These are phyloP conservation scores for Ochropleura leucogaster DNA, from an alignment of 2,888 invertebrate genomes.

Conservation along the genomic window DNA sequence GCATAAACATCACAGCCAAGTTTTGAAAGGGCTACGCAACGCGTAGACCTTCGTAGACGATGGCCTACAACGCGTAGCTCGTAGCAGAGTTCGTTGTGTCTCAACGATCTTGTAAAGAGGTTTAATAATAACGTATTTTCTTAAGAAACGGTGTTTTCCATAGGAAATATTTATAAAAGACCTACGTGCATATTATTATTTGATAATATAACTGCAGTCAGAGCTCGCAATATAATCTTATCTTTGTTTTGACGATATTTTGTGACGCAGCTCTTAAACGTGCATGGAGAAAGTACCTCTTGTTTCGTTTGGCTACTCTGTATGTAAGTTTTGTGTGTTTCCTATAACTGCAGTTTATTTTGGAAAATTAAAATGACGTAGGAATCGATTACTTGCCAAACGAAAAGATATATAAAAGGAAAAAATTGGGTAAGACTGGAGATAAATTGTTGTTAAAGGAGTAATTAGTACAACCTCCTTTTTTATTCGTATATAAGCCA, in stretches of 20 bases:
- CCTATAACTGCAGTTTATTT: too few species aligned
- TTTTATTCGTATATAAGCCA: too few species aligned
- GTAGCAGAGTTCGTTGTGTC: constrained; percentile 26
- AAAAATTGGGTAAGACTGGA: too few species aligned
- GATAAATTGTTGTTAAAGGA: too few species aligned
- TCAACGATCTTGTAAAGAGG: not conserved
- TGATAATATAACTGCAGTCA: constrained; percentile 12
- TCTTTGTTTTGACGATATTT: constrained; percentile 54
- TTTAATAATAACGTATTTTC: not conserved
- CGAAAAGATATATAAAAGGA: too few species aligned
- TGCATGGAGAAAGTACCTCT: constrained; percentile 10
- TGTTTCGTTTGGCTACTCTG: not conserved
- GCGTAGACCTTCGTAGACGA: constrained; percentile 17
- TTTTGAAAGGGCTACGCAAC: not conserved
- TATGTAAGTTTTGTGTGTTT: too few species aligned
- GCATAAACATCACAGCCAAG: not conserved
- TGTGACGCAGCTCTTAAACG: constrained; percentile 9
- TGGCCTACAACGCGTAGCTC: constrained; percentile 34
- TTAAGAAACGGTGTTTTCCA: not conserved
- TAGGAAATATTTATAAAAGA: not conserved
- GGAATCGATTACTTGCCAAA: too few species aligned
- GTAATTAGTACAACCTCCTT: too few species aligned
- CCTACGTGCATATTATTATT: constrained; percentile 22
- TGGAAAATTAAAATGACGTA: too few species aligned
- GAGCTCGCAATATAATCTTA: constrained; percentile 25